phyloP scores from a whole-genome alignment of 2,888 invertebrate genomes.

The Lathronympha strigana region DNA sequence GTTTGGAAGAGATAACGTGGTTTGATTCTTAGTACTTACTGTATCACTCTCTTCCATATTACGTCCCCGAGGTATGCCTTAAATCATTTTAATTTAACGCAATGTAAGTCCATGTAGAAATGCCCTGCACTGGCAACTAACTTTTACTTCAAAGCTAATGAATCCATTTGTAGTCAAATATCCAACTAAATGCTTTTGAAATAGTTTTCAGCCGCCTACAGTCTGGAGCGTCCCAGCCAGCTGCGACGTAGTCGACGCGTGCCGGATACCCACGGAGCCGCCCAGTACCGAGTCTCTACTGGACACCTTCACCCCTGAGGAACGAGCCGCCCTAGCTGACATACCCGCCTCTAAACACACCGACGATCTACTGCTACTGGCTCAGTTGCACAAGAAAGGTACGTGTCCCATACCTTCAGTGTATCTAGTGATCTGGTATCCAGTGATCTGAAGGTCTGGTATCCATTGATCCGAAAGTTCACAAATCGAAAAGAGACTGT shows the following conservation, averaged over 20 bases:
- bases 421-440: too few species aligned
- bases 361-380: slow-evolving; percentile 90
- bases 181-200: neutral
- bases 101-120: too few species aligned
- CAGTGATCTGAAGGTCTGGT: too few species aligned
- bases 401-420: neutral
- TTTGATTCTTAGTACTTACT: too few species aligned
- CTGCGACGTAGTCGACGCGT: slow-evolving; percentile 68
- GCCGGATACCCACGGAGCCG: slow-evolving; percentile 57
- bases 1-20: too few species aligned
- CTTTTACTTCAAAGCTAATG: too few species aligned
- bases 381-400: slow-evolving; percentile 85
- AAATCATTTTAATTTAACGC: too few species aligned
- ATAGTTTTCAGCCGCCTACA: slow-evolving; percentile 78
- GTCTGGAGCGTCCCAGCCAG: slow-evolving; percentile 70
- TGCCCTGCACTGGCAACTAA: too few species aligned
- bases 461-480: too few species aligned
- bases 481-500: too few species aligned
- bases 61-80: too few species aligned
- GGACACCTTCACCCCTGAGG: slow-evolving; percentile 87
- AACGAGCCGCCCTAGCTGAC: slow-evolving; percentile 86
- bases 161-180: neutral
- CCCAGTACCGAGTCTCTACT: slow-evolving; percentile 70
- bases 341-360: slow-evolving; percentile 90
- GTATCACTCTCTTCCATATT: too few species aligned